Evolutionary conservation across 2,888 invertebrate species (phyloP).

Genomic region (Epinotia bilunana): DNA sequence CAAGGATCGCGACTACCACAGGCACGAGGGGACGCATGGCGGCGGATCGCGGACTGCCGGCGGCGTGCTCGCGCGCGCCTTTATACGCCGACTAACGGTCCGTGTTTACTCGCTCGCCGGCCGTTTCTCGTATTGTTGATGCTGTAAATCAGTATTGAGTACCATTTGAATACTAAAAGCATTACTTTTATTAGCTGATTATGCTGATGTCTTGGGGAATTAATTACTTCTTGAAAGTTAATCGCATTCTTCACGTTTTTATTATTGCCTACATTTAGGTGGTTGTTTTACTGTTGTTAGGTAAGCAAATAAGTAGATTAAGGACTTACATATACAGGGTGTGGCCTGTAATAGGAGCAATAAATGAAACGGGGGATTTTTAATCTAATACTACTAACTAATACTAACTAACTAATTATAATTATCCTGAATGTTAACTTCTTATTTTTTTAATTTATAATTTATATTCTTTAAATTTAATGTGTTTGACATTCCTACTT

Average conservation of each 20-base stretch:
- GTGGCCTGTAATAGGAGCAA: too few species aligned
- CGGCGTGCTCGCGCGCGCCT: conserved; percentile 60
- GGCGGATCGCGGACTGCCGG: conserved; percentile 62
- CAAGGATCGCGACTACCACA: conserved; percentile 62
- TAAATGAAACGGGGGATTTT: too few species aligned
- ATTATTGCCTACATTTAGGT: not conserved
- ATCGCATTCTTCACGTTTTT: not conserved
- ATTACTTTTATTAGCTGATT: conserved; percentile 6
- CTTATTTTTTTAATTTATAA: too few species aligned
- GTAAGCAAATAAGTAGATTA: too few species aligned
- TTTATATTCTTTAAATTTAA: too few species aligned
- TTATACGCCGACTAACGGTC: conserved; percentile 79
- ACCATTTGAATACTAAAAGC: conserved; percentile 1
- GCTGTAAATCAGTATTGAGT: conserved; percentile 20
- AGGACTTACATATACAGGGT: too few species aligned
- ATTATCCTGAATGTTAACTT: too few species aligned
- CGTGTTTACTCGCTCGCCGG: conserved; percentile 66
- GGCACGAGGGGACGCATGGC: conserved; percentile 75
- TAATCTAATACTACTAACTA: too few species aligned
- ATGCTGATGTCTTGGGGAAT: not conserved
- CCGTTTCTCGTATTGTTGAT: conserved; percentile 52
- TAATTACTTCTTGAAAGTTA: not conserved
- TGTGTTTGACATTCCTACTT: too few species aligned
- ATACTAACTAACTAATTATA: too few species aligned
- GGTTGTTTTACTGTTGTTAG: too few species aligned